Percentiles rank a stretch among this genome's conserved stretches.
Conservation (phyloP, 1,140 invertebrate genomes). For the Anoplophora glabripennis region DNA sequence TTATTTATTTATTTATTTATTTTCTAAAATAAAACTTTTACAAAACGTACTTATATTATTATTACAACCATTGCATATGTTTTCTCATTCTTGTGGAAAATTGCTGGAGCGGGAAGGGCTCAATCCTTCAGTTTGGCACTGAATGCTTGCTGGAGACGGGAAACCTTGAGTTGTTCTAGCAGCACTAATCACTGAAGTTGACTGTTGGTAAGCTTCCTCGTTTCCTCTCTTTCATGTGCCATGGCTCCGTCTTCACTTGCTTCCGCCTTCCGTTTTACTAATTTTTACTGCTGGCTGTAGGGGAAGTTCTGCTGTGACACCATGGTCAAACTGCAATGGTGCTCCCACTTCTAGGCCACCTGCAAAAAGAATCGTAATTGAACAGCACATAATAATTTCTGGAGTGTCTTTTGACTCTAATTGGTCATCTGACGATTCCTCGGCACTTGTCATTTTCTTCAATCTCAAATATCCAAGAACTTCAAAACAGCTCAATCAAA, state of each 20-base stretch:
- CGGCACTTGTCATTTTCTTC: too few relatives aligned
- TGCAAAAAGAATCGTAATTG: neutral
- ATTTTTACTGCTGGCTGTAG: too few relatives aligned
- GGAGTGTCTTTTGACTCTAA: too few relatives aligned
- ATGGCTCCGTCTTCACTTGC: neutral
- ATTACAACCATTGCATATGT: neutral
- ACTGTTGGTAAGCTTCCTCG: constrained; percentile 10
- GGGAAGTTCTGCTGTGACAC: neutral
- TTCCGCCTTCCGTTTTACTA: too few relatives aligned
- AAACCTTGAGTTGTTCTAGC: constrained; percentile 21
- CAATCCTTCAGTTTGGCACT: constrained; percentile 8
- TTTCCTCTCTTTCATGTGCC: constrained; percentile 16
- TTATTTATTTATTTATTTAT: too few relatives aligned
- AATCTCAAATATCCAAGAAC: too few relatives aligned
- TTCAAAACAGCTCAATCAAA: too few relatives aligned
- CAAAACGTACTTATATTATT: constrained; percentile 6
- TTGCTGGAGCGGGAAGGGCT: constrained; percentile 2
- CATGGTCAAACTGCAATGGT: neutral
- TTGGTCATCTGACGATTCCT: too few relatives aligned
- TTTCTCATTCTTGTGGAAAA: constrained; percentile 13
- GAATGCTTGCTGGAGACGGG: constrained; percentile 15
- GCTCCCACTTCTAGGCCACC: neutral
- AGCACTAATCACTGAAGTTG: constrained; percentile 23
- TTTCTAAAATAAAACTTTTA: neutral
- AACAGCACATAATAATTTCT: neutral